phyloP scores from a whole-genome alignment of 1,140 invertebrate genomes.

The Halictus rubicundus region DNA sequence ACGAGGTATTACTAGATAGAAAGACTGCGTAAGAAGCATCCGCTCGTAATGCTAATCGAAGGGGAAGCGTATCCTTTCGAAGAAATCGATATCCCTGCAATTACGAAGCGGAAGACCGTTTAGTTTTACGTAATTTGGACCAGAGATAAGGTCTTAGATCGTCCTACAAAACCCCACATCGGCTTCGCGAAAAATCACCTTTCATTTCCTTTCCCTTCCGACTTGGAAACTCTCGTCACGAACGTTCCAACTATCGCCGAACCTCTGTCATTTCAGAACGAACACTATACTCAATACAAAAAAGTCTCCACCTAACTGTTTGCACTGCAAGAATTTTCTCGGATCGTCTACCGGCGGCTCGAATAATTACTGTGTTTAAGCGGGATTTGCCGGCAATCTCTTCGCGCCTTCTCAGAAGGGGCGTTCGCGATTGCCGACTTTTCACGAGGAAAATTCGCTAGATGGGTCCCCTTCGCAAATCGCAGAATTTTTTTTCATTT shows the following conservation, averaged over 20 bases:
- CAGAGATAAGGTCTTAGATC: not conserved
- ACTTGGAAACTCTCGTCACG: not conserved
- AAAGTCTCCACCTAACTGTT: too few species aligned
- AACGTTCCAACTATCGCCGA: not conserved
- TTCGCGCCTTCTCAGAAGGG: too few species aligned
- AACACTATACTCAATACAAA: too few species aligned
- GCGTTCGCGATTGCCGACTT: too few species aligned
- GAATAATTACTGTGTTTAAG: too few species aligned
- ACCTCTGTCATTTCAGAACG: not conserved
- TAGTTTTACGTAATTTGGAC: constrained; percentile 2
- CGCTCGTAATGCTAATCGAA: not conserved
- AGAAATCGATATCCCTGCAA: constrained; percentile 15
- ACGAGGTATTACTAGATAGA: not conserved
- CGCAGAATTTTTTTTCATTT: too few species aligned
- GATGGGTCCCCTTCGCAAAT: too few species aligned
- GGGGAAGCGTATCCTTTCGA: too few species aligned
- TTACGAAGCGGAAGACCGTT: constrained; percentile 9
- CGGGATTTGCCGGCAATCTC: too few species aligned
- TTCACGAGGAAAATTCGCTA: too few species aligned
- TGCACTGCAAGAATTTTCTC: too few species aligned
- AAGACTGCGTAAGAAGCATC: not conserved
- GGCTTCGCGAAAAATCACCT: constrained; percentile 6
- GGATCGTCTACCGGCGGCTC: too few species aligned
- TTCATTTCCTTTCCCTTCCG: constrained; percentile 20
- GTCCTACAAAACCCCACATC: not conserved